Percentiles rank a stretch among this genome's conserved stretches.
These are phyloP conservation scores for Hozukius guyotensis DNA, from an alignment of 2,797 vertebrate species.

Conservation along the genomic window DNA sequence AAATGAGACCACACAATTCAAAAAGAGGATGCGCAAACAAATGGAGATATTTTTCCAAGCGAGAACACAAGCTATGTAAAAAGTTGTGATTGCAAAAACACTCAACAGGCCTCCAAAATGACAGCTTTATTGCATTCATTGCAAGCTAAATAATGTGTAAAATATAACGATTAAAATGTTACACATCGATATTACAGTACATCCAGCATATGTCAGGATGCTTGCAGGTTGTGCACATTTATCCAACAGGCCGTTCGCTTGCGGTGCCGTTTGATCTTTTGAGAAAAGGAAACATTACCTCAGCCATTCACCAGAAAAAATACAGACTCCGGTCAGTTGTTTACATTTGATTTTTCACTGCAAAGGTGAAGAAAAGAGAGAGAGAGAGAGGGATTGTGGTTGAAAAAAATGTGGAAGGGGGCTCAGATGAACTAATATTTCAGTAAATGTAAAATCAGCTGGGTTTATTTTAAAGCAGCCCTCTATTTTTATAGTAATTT, in stretches of 20 bases:
- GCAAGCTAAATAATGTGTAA: neutral
- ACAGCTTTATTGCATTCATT: neutral
- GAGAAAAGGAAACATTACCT: constrained; percentile 83
- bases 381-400: constrained; percentile 56
- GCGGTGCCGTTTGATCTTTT: constrained; percentile 67
- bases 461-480: constrained; percentile 86
- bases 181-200: neutral
- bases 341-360: constrained; percentile 82
- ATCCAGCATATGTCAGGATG: constrained; percentile 14
- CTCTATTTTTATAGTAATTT: constrained; percentile 89
- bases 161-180: neutral
- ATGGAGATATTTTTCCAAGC: neutral
- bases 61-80: neutral
- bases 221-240: constrained; percentile 42
- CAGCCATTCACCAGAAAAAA: constrained; percentile 76
- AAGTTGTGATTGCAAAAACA: neutral
- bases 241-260: constrained; percentile 48
- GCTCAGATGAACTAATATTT: constrained; percentile 86
- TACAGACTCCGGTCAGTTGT: constrained; percentile 72
- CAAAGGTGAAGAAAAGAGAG: constrained; percentile 63
- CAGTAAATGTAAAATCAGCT: constrained; percentile 87
- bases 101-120: neutral
- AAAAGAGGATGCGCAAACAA: neutral
- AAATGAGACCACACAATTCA: neutral
- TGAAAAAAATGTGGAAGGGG: constrained; percentile 54